Evolutionary conservation across 2,888 invertebrate genomes (phyloP).

Genomic region (Deilephila elpenor): DNA sequence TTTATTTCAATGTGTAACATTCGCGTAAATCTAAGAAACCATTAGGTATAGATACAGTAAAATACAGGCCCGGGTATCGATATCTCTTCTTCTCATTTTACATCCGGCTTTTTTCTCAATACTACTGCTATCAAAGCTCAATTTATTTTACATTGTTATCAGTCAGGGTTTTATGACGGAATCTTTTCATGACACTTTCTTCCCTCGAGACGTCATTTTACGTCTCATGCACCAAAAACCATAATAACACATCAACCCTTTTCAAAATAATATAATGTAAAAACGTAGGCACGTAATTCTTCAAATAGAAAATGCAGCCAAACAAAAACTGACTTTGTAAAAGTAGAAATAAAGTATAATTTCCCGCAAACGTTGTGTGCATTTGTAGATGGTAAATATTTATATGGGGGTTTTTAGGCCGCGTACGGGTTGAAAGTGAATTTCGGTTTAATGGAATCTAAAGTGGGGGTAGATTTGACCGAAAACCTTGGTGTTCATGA

Average conservation of each 20-base stretch:
- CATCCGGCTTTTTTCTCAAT: no score
- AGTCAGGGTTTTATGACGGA: no score
- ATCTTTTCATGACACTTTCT: no score
- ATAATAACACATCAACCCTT: conserved; percentile 18
- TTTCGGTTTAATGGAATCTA: conserved; percentile 62
- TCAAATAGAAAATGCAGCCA: not conserved
- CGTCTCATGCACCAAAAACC: not conserved
- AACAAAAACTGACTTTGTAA: conserved; percentile 19
- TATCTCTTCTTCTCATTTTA: no score
- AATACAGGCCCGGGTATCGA: no score
- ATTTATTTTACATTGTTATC: no score
- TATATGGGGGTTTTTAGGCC: conserved; percentile 55
- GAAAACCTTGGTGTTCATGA: conserved; percentile 49
- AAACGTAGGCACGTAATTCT: not conserved
- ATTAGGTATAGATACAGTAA: no score
- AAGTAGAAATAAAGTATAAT: conserved; percentile 54
- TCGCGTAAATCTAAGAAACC: no score
- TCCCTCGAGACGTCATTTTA: no score
- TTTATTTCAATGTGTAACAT: no score
- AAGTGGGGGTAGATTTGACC: conserved; percentile 51
- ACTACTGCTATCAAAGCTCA: no score
- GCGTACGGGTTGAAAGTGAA: conserved; percentile 36
- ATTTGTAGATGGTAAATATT: conserved; percentile 61
- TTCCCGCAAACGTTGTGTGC: conserved; percentile 46
- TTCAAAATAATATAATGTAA: conserved; percentile 17